Evolutionary conservation across 2,888 invertebrate genomes (phyloP), one percentile per base, ranked within the genome.

Genomic region (Spatulosminthurus flaviceps): DNA sequence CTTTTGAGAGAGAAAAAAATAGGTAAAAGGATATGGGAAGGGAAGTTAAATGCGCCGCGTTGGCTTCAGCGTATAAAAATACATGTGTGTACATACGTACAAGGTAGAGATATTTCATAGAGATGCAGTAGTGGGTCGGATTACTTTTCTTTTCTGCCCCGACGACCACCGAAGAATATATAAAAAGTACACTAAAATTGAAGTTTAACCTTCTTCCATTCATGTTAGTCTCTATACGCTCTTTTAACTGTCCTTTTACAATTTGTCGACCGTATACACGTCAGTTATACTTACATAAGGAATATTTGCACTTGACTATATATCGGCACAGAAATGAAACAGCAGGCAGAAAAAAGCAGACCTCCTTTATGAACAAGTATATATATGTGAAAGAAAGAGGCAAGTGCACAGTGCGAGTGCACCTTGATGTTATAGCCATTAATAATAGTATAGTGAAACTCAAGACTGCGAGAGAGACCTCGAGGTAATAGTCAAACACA

Each of bases 141-240:
- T 66, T 67, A 26, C 67, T 67, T 67, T 67, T 67, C 67, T 67
- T 67, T 67, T 67, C 29, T 67, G 67, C 29, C 67, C 67, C 67
- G 67, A 67, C 67, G 67, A 67, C 67, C 67, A 26, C 67, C 67
- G 67, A 67, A 26, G 26, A 67, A 22, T 11, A n/a, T n/a, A n/a
- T n/a, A 51, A 51, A 51, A 51, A 26, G 67, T n/a, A 67, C 26
- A 26, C 26, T 28, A 67, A 67, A 67, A 67, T 19, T 19, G 67
- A 67, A 67, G 67, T 28, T 67, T 28, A 67, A 67, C 67, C 26
- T 26, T 26, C 26, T 26, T 64, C 64, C 22, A 51, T 51, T 51
- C 51, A 51, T n/a, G 51, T 51, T 51, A 19, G 19, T 51, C 1
- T 51, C 16, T 11, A 51, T 51, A 19, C n/a, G n/a, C n/a, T 51